Evolutionary conservation across 2,797 vertebrate species (phyloP).

Genomic region (Parauchenoglanis ngamensis): DNA sequence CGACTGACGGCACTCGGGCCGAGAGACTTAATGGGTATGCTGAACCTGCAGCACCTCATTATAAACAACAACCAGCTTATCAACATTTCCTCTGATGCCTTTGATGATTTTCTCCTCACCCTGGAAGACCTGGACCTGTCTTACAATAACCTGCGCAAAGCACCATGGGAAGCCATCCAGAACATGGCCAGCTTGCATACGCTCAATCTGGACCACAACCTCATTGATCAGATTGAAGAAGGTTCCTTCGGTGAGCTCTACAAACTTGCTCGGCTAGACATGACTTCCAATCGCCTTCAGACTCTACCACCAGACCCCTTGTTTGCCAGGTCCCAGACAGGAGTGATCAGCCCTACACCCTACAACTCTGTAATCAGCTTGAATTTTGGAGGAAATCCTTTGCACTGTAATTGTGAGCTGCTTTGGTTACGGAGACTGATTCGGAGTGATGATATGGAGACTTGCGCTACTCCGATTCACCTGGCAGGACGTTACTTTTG

Average conservation of each 20-base stretch:
- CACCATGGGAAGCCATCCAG: slow-evolving; percentile 89
- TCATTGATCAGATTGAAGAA: slow-evolving; percentile 85
- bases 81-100: slow-evolving; percentile 79
- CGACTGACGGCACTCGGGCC: slow-evolving; percentile 79
- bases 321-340: slow-evolving; percentile 84
- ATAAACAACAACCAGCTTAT: slow-evolving; percentile 90
- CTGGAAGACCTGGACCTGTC: slow-evolving; percentile 91
- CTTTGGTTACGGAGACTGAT: slow-evolving; percentile 86
- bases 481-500: slow-evolving; percentile 84
- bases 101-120: slow-evolving; percentile 86
- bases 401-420: slow-evolving; percentile 92
- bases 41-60: slow-evolving; percentile 90
- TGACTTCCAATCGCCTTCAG: slow-evolving; percentile 90
- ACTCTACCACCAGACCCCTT: slow-evolving; percentile 88
- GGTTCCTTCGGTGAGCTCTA: slow-evolving; percentile 88
- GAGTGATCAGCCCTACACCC: slow-evolving; percentile 84
- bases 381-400: slow-evolving; percentile 89
- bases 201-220: slow-evolving; percentile 91
- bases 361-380: slow-evolving; percentile 81
- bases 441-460: slow-evolving; percentile 89
- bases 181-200: slow-evolving; percentile 90
- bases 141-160: slow-evolving; percentile 88
- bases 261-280: slow-evolving; percentile 89
- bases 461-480: slow-evolving; percentile 83
- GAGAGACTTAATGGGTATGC: slow-evolving; percentile 81